phyloP scores from a whole-genome alignment of 1,140 invertebrate species.

The Drosophila rufa region DNA sequence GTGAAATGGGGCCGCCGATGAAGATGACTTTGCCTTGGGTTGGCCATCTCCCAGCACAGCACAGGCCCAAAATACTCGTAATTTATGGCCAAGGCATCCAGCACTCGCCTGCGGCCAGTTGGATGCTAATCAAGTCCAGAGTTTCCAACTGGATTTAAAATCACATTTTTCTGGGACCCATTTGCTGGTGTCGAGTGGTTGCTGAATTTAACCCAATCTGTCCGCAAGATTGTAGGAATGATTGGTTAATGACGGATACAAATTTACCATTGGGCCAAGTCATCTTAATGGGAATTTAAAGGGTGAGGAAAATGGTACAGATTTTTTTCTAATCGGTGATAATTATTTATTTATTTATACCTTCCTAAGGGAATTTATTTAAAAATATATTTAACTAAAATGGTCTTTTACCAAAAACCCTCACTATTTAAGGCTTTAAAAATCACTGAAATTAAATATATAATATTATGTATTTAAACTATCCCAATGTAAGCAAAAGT shows the following conservation, averaged over 20 bases:
- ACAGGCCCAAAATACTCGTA: slow-evolving; percentile 41
- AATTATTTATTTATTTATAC: too few species aligned
- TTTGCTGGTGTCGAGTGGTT: slow-evolving; percentile 21
- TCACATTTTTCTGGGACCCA: slow-evolving; percentile 24
- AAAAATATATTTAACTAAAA: too few species aligned
- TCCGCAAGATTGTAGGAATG: slow-evolving; percentile 18
- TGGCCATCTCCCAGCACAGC: slow-evolving; percentile 28
- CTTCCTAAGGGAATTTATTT: too few species aligned
- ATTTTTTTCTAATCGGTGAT: not conserved
- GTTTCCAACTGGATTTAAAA: slow-evolving; percentile 35
- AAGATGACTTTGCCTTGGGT: slow-evolving; percentile 31
- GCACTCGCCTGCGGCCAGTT: slow-evolving; percentile 37
- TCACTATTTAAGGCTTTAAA: too few species aligned
- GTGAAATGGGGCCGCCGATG: slow-evolving; percentile 55
- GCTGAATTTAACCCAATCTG: slow-evolving; percentile 25
- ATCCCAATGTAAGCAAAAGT: too few species aligned
- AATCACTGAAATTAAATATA: not conserved
- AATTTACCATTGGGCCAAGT: slow-evolving; percentile 3
- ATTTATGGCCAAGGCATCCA: slow-evolving; percentile 39
- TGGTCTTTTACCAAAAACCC: too few species aligned
- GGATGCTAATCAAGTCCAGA: slow-evolving; percentile 48
- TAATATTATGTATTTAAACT: not conserved
- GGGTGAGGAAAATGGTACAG: too few species aligned
- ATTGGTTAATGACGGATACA: slow-evolving; percentile 7
- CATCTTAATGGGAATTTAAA: not conserved